Base-by-base conservation (phyloP, 2,888 invertebrate species). In the Erannis defoliaria region DNA sequence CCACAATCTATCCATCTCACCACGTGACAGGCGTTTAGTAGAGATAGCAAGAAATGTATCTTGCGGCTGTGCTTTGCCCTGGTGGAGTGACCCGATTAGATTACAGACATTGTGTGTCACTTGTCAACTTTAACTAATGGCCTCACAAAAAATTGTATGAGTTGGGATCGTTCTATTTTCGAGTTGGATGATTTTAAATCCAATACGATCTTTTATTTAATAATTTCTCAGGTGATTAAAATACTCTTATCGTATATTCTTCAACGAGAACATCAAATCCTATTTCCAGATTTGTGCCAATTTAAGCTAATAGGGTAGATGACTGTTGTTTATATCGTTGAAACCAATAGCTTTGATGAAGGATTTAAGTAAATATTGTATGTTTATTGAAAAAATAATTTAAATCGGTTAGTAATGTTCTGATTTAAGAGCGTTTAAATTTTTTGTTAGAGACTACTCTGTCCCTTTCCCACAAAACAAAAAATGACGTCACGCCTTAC, bases 61-160 rank as follows among this genome's bases (percentile, higher is more conserved):
- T 74, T 69, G 68, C 71, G 72, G 66, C 57, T 64, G 68, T 68
- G 60, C 66, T 73, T 66, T 66, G 50, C 74, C 46, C 58, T 67
- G 65, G 55, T 68, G 71, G 71, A 74, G 79, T 75, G 86, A 83
- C 86, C 86, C 79, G 84, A 82, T 87, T 86, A 85, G 83, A 84
- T 86, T 84, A 85, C 74, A 74, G 48, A 84, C 84, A 87, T 88
- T 86, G 86, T 87, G 81, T 81, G 75, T 84, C 87, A 86, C 85
- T 88, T 86, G 83, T 82, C 84, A 80, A 77, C 77, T 78, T 78
- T 75, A 76, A 78, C 75, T 73, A 57, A 66, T 66, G 60, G 75
- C 64, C 68, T 71, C 75, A 68, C 76, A 75, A 73, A 66, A 51
- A 81, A 14, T 76, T 80, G 78, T 74, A 77, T 71, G 75, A 72